Percentiles rank a stretch among this genome's conserved stretches.
Conservation (phyloP, 92 coral and sea anemone genomes). For the Heteractis magnifica region DNA sequence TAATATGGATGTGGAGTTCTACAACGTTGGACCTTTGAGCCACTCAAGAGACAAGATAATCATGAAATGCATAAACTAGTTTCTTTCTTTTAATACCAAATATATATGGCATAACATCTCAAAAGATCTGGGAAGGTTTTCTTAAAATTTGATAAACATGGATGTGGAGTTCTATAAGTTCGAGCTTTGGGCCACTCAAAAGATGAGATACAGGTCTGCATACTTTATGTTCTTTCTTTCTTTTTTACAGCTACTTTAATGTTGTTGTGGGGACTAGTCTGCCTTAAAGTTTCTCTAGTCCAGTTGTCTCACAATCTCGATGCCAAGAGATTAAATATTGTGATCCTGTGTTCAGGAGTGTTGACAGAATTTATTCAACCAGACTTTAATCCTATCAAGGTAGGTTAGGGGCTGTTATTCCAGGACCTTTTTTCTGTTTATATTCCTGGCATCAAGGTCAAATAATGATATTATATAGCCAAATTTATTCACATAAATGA, state of each 20-base stretch:
- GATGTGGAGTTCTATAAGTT: background rate
- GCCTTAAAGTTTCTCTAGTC: slow-evolving; percentile 55
- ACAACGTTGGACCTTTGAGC: background rate
- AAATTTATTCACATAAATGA: too few species aligned
- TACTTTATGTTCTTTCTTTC: too few species aligned
- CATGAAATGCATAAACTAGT: too few species aligned
- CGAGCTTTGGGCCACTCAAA: background rate
- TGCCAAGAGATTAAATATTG: slow-evolving; percentile 60
- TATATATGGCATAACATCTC: too few species aligned
- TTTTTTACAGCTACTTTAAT: slow-evolving; percentile 54
- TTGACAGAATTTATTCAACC: slow-evolving; percentile 69
- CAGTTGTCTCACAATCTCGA: slow-evolving; percentile 61
- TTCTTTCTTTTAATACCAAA: too few species aligned
- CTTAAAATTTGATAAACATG: background rate
- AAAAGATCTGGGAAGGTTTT: too few species aligned
- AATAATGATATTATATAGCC: too few species aligned
- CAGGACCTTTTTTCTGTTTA: background rate
- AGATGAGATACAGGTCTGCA: background rate
- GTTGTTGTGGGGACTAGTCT: slow-evolving; percentile 70
- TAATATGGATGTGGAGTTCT: background rate
- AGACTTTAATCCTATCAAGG: slow-evolving; percentile 57
- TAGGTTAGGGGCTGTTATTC: background rate
- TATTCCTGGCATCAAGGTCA: too few species aligned
- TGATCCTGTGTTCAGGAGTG: slow-evolving; percentile 65
- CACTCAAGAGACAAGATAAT: background rate